Conservation (phyloP, 1,140 invertebrate species). For the Steinernema feltiae region DNA sequence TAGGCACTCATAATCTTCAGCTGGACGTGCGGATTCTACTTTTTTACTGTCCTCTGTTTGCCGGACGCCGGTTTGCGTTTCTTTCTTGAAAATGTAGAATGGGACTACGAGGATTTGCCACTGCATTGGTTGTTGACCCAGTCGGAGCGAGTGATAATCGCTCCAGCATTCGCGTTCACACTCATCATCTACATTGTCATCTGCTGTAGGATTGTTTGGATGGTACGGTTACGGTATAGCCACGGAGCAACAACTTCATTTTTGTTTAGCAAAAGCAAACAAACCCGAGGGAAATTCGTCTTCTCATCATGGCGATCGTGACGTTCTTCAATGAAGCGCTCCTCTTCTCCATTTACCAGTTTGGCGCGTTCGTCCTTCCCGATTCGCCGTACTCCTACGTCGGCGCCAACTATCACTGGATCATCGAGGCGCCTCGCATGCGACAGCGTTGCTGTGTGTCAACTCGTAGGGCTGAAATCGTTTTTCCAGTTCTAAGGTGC, state of each 20-base stretch:
- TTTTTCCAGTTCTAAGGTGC: too few species aligned
- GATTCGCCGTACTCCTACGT: not conserved
- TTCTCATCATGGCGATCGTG: not conserved
- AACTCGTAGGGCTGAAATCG: slow-evolving; percentile 12
- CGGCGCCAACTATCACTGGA: not conserved
- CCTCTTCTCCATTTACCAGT: slow-evolving; percentile 1
- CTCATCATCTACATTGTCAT: not conserved
- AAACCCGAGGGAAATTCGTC: not conserved
- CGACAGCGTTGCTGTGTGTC: not conserved
- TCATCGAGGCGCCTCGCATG: not conserved
- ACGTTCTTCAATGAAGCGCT: not conserved
- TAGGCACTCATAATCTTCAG: not conserved
- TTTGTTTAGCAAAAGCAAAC: not conserved
- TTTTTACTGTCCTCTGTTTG: not conserved
- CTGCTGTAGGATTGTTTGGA: not conserved
- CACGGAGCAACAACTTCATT: too few species aligned
- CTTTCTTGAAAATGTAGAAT: not conserved
- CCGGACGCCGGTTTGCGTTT: not conserved
- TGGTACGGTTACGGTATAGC: not conserved
- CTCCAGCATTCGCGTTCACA: not conserved
- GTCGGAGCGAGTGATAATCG: not conserved
- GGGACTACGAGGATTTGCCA: not conserved
- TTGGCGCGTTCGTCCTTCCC: not conserved
- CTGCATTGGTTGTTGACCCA: not conserved
- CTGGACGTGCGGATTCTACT: not conserved